Evolutionary conservation across 2,113 vertebrate genomes (phyloP).

Genomic region (Typhlomys cinereus): DNA sequence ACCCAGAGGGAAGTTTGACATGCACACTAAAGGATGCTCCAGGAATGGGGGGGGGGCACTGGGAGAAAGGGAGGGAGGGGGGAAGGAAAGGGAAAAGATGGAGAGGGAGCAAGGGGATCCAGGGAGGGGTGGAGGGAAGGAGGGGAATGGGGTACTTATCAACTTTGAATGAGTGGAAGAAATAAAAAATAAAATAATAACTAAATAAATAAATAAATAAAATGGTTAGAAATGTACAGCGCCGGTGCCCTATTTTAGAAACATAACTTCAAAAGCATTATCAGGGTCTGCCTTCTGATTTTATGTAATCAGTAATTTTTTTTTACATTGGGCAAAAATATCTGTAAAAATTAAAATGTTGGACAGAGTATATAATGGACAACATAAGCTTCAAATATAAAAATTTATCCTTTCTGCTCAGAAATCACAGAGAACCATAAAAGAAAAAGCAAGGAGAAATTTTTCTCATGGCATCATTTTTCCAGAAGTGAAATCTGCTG

Average conservation of each 20-base stretch:
- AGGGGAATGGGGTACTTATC: too few relatives aligned
- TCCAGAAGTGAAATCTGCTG: constrained; percentile 1
- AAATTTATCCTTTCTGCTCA: not conserved
- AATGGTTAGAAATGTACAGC: not conserved
- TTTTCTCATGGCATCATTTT: not conserved
- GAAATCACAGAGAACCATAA: not conserved
- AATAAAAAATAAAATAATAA: too few relatives aligned
- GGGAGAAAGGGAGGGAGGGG: too few relatives aligned
- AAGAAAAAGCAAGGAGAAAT: not conserved
- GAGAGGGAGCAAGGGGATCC: too few relatives aligned
- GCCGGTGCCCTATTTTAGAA: not conserved
- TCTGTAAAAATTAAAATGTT: constrained; percentile 16
- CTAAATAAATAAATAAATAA: too few relatives aligned
- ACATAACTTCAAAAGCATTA: not conserved
- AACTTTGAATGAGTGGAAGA: too few relatives aligned
- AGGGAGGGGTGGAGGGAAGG: too few relatives aligned
- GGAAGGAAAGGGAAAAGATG: too few relatives aligned
- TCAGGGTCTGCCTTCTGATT: not conserved
- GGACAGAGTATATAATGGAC: not conserved
- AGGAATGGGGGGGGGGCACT: too few relatives aligned
- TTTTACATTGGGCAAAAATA: not conserved
- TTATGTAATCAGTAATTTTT: not conserved
- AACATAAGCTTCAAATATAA: not conserved
- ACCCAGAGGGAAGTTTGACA: too few relatives aligned
- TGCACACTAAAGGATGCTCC: too few relatives aligned